A percentile compares a stretch with the other conserved stretches of the same genome.
Evolutionary conservation across 2,113 vertebrate genomes (phyloP).

Genomic region (Podilymbus podiceps): DNA sequence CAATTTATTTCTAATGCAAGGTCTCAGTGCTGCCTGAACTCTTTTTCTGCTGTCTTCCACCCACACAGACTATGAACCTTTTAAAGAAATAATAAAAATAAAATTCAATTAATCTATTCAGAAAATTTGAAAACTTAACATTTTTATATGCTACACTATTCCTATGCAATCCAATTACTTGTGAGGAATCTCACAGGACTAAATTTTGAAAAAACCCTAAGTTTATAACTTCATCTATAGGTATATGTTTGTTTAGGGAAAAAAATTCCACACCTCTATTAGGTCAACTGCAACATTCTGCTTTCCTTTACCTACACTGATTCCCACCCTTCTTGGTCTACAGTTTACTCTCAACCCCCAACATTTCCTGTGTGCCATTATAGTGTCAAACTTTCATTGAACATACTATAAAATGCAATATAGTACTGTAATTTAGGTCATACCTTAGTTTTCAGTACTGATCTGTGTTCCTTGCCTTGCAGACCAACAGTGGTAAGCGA

Average conservation of each 20-base stretch:
- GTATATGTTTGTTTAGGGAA: not conserved
- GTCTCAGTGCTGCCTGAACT: not conserved
- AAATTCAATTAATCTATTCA: not conserved
- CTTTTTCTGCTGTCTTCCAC: not conserved
- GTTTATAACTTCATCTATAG: not conserved
- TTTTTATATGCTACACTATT: not conserved
- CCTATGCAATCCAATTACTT: not conserved
- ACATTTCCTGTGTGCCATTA: not conserved
- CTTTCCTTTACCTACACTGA: not conserved
- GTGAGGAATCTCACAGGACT: not conserved
- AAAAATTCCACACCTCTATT: not conserved
- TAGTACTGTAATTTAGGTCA: not conserved
- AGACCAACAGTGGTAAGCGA: not conserved
- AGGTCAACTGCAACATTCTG: not conserved
- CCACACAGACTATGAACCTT: not conserved
- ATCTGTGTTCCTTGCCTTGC: not conserved
- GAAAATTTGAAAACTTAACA: not conserved
- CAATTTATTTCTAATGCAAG: conserved; percentile 27
- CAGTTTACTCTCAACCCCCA: not conserved
- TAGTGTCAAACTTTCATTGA: not conserved
- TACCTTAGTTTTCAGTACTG: not conserved
- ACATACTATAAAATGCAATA: not conserved
- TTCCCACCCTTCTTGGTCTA: not conserved
- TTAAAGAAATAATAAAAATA: not conserved
- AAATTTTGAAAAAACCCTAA: not conserved